Percentiles rank a stretch among this genome's conserved stretches.
Conservation (phyloP, 2,797 vertebrate genomes). For the Neosilurus mollespiculum region DNA sequence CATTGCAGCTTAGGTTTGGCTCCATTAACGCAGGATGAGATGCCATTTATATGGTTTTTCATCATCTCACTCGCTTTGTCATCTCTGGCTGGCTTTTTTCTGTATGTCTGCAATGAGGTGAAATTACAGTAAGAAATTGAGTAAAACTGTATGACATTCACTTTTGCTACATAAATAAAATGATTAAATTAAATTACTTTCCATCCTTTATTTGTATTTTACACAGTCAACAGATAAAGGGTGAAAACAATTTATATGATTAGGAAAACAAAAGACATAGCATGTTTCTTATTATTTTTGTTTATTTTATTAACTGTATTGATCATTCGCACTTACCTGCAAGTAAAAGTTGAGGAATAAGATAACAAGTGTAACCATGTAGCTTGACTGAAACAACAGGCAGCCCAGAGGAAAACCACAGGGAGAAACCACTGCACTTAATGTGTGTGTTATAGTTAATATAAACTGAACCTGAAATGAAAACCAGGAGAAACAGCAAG, state of each 20-base stretch:
- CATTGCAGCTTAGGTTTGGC: slow-evolving; percentile 71
- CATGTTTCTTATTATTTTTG: neutral
- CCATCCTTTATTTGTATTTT: neutral
- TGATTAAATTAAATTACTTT: neutral
- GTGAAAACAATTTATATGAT: neutral
- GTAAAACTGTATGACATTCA: neutral
- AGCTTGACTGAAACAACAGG: slow-evolving; percentile 84
- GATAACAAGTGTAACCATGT: slow-evolving; percentile 82
- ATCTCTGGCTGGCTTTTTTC: slow-evolving; percentile 67
- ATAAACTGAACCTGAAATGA: slow-evolving; percentile 78
- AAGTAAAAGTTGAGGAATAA: slow-evolving; percentile 85
- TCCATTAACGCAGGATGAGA: slow-evolving; percentile 69
- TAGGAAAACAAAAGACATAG: neutral
- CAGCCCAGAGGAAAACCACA: slow-evolving; percentile 84
- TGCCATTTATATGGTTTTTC: slow-evolving; percentile 75
- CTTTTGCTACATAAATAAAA: neutral
- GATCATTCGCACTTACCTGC: slow-evolving; percentile 71
- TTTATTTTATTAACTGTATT: neutral
- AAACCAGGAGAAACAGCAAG: slow-evolving; percentile 5
- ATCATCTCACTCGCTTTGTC: slow-evolving; percentile 58
- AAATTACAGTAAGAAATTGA: slow-evolving; percentile 11
- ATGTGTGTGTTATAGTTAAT: slow-evolving; percentile 81
- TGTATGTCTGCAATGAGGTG: slow-evolving; percentile 73
- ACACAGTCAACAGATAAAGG: neutral
- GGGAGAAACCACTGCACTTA: slow-evolving; percentile 79